Evolutionary conservation across 64 coral and sea anemone species (phyloP), one percentile per base, ranked within the genome.

Genomic region (Stichodactyla helianthus): DNA sequence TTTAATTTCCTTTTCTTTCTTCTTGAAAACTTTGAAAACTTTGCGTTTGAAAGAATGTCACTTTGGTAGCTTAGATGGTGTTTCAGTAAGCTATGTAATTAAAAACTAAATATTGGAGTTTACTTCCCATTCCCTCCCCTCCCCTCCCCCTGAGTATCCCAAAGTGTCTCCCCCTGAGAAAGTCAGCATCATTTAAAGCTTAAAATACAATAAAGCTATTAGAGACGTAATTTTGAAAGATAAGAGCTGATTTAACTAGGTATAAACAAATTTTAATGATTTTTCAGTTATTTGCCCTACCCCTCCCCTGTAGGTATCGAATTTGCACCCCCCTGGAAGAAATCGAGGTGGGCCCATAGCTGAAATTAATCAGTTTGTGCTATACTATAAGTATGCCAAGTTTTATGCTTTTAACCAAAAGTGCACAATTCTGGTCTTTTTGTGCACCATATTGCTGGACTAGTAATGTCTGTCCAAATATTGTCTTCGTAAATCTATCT

Each of bases 291-390:
- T 64, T 64, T 64, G 61, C 61, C 61, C 61, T 64, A 18, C 61
- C 61, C 61, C 61, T 64, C 61, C 61, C 61, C 12, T 19, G 14
- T 64, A 64, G 61, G 14, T 64, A 64, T 5, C 61, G 61, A 64
- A 64, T 64, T 64, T 64, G 61, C 61, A 64, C 15, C 61, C 61
- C 61, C 61, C 61, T 64, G 61, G 18, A 64, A 18, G 61, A 64
- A 64, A 64, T 64, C 61, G 61, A 64, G 61, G 61, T 64, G 61
- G 61, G 61, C 61, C 61, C 61, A 64, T 64, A 64, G 61, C 61
- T 64, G 61, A 64, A 64, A 64, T 18, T 64, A 19, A 64, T 64
- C 18, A 64, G 61, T 64, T 15, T 64, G 61, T 64, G 61, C 14
- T 64, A 64, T 64, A 64, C 61, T 64, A 64, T 64, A 15, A 64